Evolutionary conservation across 2,888 invertebrate genomes (phyloP).

Genomic region (Rhagonycha fulva): DNA sequence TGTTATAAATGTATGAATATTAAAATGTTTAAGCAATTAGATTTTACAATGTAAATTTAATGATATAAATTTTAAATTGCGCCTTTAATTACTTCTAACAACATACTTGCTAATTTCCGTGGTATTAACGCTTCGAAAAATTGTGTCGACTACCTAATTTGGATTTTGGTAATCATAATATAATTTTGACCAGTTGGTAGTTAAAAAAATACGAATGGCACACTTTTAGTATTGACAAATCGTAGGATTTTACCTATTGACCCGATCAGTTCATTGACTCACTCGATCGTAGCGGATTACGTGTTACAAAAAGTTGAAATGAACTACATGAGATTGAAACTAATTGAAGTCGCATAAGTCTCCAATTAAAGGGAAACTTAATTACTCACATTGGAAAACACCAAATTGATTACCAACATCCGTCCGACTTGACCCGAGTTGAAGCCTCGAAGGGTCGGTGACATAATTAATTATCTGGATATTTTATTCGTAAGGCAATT

Average conservation of each 20-base stretch:
- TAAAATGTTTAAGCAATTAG: neutral
- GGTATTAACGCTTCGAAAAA: neutral
- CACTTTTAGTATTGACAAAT: constrained; percentile 8
- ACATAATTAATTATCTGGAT: neutral
- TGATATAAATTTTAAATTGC: neutral
- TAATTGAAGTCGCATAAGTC: neutral
- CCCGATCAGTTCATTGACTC: constrained; percentile 16
- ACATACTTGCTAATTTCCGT: neutral
- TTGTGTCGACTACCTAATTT: neutral
- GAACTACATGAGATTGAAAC: neutral
- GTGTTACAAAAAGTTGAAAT: neutral
- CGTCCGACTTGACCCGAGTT: neutral
- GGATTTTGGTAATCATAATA: neutral
- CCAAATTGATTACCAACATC: neutral
- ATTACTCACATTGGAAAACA: neutral
- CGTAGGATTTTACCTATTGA: constrained; percentile 14
- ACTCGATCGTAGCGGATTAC: neutral
- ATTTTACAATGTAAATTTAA: neutral
- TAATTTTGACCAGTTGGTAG: neutral
- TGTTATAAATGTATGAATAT: neutral
- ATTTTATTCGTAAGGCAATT: too few species aligned
- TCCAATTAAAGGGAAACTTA: neutral
- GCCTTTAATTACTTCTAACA: neutral
- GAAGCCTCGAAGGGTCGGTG: neutral
- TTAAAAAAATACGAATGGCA: neutral